phyloP scores from a whole-genome alignment of 2,888 invertebrate genomes.

The Aethes cnicana region DNA sequence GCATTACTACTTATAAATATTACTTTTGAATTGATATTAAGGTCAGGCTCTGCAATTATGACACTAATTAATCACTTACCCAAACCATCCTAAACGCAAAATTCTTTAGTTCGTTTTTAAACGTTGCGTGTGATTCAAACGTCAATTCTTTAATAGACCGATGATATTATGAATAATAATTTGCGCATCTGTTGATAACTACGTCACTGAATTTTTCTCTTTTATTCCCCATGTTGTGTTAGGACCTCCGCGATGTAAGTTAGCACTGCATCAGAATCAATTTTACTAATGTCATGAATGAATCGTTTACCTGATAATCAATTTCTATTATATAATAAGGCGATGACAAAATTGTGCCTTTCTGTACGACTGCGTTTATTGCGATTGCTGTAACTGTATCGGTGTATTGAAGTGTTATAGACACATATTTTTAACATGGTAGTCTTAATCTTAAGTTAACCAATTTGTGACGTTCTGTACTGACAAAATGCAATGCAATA shows the following conservation, averaged over 20 bases:
- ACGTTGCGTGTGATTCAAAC: constrained; percentile 9
- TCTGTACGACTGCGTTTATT: constrained; percentile 11
- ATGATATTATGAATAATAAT: not conserved
- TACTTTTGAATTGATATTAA: too few species aligned
- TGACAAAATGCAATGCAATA: too few species aligned
- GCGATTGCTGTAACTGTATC: constrained; percentile 13
- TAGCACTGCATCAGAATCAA: not conserved
- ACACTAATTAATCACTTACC: too few species aligned
- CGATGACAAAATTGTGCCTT: constrained; percentile 25
- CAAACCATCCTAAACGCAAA: too few species aligned
- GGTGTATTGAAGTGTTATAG: not conserved
- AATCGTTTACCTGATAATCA: not conserved
- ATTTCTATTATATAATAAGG: not conserved
- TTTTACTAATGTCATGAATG: not conserved
- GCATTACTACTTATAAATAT: too few species aligned
- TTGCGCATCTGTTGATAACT: not conserved
- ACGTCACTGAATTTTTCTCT: not conserved
- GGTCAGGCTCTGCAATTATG: too few species aligned
- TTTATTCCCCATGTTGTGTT: not conserved
- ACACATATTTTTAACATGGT: not conserved
- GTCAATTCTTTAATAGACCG: constrained; percentile 6
- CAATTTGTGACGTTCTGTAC: too few species aligned
- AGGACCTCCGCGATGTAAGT: not conserved
- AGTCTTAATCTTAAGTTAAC: constrained; percentile 6
- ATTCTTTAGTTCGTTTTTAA: not conserved